Base-by-base conservation (phyloP, 2,113 vertebrate species). In the Rhabdomys dilectus region DNA sequence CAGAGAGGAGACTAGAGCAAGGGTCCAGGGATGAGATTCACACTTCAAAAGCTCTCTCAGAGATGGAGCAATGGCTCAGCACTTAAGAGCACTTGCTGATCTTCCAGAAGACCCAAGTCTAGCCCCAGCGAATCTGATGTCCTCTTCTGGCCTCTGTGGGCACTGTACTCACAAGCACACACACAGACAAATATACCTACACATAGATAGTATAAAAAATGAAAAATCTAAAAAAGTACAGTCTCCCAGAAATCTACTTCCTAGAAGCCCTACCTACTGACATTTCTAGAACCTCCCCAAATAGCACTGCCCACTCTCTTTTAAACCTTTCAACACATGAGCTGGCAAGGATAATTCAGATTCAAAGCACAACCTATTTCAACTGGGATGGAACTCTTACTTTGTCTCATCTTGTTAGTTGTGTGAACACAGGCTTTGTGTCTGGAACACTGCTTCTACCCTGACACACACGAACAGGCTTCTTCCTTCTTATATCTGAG, bases 341-440 rank as follows among this genome's bases (percentile, higher is more conserved):
- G 51, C n/a, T 24, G 12, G 68, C 53, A 56, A 56, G 16, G 15
- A 4, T 31, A n/a, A 60, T 29, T 89, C 15, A 31, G 11, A 89
- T 75, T 70, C 68, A 29, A 42, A 58, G 5, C 51, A 58, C 17
- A 53, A 39, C 4, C 10, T 48, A 39, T n/a, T 31, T 68, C 29
- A 9, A 1, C 45, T 88, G 26, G 42, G n/a, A 29, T 26, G 53
- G 36, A 15, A 21, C 6, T 64, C 2, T 6, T 0, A 0, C 8
- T 64, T 85, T 19, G 29, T 17, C 26, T 45, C 16, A 66, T 7
- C 39, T 31, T 12, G 31, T 31, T 3, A 36, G 45, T 4, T 34
- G 10, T 13, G 24, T 1, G 42, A 24, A 11, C 15, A 34, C 0
- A 7, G 26, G 48, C 6, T 66, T 81, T n/a, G 64, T 26, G 13